Base-by-base conservation (phyloP, 2,113 vertebrate species). In the Xyrauchen texanus region DNA sequence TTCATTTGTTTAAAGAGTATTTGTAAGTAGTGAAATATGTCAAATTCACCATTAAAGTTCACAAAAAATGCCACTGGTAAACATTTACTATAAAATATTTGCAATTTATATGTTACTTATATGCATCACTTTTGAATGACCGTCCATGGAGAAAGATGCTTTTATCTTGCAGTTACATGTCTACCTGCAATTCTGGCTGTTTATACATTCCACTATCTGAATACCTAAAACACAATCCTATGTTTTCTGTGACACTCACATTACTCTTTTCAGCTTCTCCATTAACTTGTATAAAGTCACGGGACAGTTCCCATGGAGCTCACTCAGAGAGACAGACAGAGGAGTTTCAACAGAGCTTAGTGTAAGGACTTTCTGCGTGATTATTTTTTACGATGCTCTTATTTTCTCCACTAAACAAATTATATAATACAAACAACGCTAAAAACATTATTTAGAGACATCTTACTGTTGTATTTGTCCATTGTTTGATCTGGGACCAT, bases 221-320 rank as follows among this genome's bases (percentile, higher is more conserved):
- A 34, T 34, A 34, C 21, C 21, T 55, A 13, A 3, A 55, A 55
- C 4, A 55, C 52, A 55, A 10, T 12, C 11, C 0, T 12, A 12
- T 13, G 52, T 13, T 55, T 55, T 10, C 52, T 13, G 10, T 58
- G 5, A 58, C 5, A 58, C n/a, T n/a, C 5, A n/a, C 57, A 34
- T 53, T 53, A 44, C 60, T 62, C 11, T 89, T 91, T 53, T 88
- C 21, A 99, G 98, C 57, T 88, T 98, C 90, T 91, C 95, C 4
- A 52, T 97, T 44, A 98, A 98, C 65, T 0, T 95, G 0, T 99
- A 98, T 83, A 99, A 99, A 91, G 97, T 99, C 8, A 98, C 96
- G 0, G 97, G 97, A 0, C 98, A 99, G 89, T 99, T 99, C 87
- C 98, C 98, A 0, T 99, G 98, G 98, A 99, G 97, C 86, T 99